Base-by-base conservation (phyloP, 2,113 vertebrate genomes). In the Xiphophorus hellerii region DNA sequence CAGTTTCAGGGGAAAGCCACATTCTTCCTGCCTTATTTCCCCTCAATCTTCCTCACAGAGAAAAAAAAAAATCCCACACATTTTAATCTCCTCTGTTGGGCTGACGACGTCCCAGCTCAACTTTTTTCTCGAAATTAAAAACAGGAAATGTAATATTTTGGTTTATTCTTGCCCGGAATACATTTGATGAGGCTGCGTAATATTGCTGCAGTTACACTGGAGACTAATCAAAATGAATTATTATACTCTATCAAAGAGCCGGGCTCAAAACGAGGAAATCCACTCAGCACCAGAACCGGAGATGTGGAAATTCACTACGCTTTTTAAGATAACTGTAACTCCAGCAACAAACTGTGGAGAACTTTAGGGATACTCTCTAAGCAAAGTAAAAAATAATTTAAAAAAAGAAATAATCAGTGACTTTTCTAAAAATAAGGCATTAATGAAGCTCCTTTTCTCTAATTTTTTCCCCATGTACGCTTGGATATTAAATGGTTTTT, bases 101-200 rank as follows among this genome's bases (percentile, higher is more conserved):
- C 81, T 76, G 81, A 87, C 78, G 86, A 87, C 76, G 85, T 91
- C 86, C 89, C 88, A 81, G 79, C 82, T 82, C 85, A 76, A 84
- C 85, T 78, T 90, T 82, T 78, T 30, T 33, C 69, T 86, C 83
- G 80, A 90, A 92, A 92, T 90, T 87, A 85, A 86, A 92, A 89
- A 84, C 62, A 89, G 77, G 83, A 91, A 87, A 88, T 76, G 84
- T 84, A 90, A 84, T 88, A 80, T 84, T 89, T 88, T 54, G 37
- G 77, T 74, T 65, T 64, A 69, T 66, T 85, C 62, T 62, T 74
- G 76, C 78, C 62, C 13, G 13, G 65, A 66, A 82, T 72, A 82
- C 64, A 85, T 81, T 87, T 89, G 76, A 87, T 84, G 88, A 86
- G 84, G 87, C 68, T 82, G 77, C 74, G 81, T 78, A 88, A 87